phyloP scores from a whole-genome alignment of 1,140 invertebrate species.

The Drosophila ambigua region DNA sequence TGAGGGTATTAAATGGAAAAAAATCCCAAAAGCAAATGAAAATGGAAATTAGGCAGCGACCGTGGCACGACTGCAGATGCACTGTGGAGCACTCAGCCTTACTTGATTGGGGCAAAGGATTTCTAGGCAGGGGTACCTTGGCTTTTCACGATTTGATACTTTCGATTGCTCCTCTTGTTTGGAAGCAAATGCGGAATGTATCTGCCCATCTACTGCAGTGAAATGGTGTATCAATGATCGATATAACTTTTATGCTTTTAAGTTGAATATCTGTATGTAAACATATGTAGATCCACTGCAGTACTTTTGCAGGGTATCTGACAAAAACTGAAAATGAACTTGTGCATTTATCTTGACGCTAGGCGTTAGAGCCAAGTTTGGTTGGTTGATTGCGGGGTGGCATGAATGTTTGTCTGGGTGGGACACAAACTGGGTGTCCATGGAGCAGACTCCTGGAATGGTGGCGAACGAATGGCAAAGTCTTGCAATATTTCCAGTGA shows the following conservation, averaged over 20 bases:
- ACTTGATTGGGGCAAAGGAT: slow-evolving; percentile 11
- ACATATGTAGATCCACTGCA: not conserved
- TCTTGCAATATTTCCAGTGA: slow-evolving; percentile 75
- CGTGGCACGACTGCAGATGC: slow-evolving; percentile 28
- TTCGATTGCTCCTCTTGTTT: no score
- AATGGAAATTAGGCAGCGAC: slow-evolving; percentile 52
- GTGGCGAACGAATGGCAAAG: slow-evolving; percentile 44
- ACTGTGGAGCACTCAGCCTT: slow-evolving; percentile 21
- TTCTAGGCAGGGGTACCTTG: no score
- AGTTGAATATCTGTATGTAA: no score
- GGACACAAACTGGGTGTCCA: not conserved
- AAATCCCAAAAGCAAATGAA: slow-evolving; percentile 30
- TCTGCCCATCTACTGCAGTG: no score
- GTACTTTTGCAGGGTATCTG: slow-evolving; percentile 36
- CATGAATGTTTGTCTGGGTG: slow-evolving; percentile 13
- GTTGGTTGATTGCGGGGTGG: slow-evolving; percentile 61
- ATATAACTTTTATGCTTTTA: no score
- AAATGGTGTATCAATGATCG: not conserved
- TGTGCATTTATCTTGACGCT: slow-evolving; percentile 78
- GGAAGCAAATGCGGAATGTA: no score
- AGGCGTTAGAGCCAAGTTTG: slow-evolving; percentile 57
- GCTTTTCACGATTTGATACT: no score
- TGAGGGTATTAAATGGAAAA: slow-evolving; percentile 1
- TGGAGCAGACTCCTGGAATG: not conserved
- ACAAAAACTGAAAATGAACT: slow-evolving; percentile 70